Evolutionary conservation across 2,797 vertebrate genomes (phyloP), one percentile per base, ranked within the genome.

Genomic region (Ceyx erithaca): DNA sequence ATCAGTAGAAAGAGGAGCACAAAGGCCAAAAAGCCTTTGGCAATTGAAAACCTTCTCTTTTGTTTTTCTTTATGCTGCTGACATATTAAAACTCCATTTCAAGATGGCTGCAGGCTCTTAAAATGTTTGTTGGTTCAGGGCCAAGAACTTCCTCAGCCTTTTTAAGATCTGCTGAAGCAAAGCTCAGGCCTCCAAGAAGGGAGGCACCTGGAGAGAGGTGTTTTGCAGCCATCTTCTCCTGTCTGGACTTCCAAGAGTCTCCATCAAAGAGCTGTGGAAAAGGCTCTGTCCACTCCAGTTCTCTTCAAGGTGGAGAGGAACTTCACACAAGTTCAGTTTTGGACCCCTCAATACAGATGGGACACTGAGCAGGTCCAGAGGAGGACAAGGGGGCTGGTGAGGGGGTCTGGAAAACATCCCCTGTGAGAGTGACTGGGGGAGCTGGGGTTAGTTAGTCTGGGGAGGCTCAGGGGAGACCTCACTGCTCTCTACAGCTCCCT

Each of bases 71-170:
- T 26, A 55, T 45, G 69, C 76, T 90, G 90, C 89, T 95, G 90
- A 80, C 72, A 69, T n/a, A 66, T 83, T 45, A 89, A 92, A 95
- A 66, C 30, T 72, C 43, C 3, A 78, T 85, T 92, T 83, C 76
- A 93, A 95, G 85, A 95, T 92, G 94, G 94, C 85, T 87, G 69
- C 46, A 5, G 3, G 79, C 79, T 78, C 91, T 62, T 92, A 93
- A 95, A 93, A 87, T 3, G 6, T 48, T 85, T 11, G 20, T 85
- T 96, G 94, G 94, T 49, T 15, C 43, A 0, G 28, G 66, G 83
- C 94, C 94, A 95, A 81, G 82, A 93, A 89, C 82, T 59, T 69
- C 85, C 59, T 55, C 78, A 85, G 76, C 58, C 55, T 63, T 93
- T 91, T 95, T 58, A 87, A 57, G 85, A 92, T 52, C 49, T 59